These are phyloP conservation scores for Hyperoplus immaculatus DNA, from an alignment of 2,797 vertebrate genomes.

Conservation along the genomic window DNA sequence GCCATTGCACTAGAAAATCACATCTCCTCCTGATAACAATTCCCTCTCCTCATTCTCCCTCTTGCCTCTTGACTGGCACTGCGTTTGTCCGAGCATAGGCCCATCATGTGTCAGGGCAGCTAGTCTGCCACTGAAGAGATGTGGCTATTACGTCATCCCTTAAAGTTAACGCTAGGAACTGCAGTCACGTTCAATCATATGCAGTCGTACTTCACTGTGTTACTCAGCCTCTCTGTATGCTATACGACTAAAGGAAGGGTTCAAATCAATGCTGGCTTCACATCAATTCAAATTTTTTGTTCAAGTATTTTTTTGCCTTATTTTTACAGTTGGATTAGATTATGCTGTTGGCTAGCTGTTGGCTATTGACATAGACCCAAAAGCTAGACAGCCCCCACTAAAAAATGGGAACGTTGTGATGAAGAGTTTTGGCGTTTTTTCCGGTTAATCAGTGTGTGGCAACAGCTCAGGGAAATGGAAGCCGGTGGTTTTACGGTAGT, in stretches of 20 bases:
- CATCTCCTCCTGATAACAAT: constrained; percentile 49
- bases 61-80: constrained; percentile 56
- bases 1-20: constrained; percentile 74
- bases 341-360: constrained; percentile 46
- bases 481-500: constrained; percentile 55
- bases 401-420: constrained; percentile 21
- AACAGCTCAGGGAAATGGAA: constrained; percentile 82
- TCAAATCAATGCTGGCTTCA: constrained; percentile 38
- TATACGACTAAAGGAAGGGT: constrained; percentile 16
- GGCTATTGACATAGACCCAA: neutral
- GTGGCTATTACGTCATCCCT: constrained; percentile 30
- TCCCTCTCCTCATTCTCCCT: constrained; percentile 54
- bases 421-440: constrained; percentile 24
- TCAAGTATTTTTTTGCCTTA: constrained; percentile 74
- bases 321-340: constrained; percentile 74
- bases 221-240: constrained; percentile 12
- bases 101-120: constrained; percentile 19
- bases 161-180: constrained; percentile 23
- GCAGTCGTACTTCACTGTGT: constrained; percentile 57
- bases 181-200: constrained; percentile 24
- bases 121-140: constrained; percentile 48
- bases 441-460: constrained; percentile 57
- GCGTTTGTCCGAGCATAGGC: constrained; percentile 46
- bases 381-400: constrained; percentile 47
- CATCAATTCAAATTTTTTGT: constrained; percentile 52